Base-by-base conservation (phyloP, 2,113 vertebrate species). In the Toxotes jaculatrix region DNA sequence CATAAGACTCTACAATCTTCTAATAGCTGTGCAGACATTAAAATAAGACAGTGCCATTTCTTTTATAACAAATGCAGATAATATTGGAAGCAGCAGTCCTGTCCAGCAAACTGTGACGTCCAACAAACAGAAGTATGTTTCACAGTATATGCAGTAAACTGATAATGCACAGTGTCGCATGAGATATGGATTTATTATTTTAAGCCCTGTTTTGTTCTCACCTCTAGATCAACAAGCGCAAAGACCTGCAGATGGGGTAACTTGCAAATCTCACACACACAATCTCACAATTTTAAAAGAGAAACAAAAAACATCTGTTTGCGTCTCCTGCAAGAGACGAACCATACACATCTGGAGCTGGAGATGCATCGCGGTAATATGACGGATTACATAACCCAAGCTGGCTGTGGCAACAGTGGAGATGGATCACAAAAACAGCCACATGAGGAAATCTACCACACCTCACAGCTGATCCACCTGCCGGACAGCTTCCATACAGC, bases 221-320 rank as follows among this genome's bases (percentile, higher is more conserved):
- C 83, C 32, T 86, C 43, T 38, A 64, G 23, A 47, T 8, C 3
- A 11, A 10, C 43, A 12, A 60, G 27, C 53, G n/a, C 55, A 40
- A 31, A 42, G 23, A 43, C 19, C 4, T 42, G 64, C 77, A 70
- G 3, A 34, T 34, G 21, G 34, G 91, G 91, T 86, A 84, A 73
- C 10, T 7, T 36, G 0, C 34, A 32, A 49, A 16, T 14, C 19
- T 42, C 7, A 36, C n/a, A 21, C 70, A 45, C 16, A 7, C 36
- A 16, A 47, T 53, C 7, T 14, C 13, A 13, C 2, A 45, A 14
- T 45, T 45, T 14, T 45, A 45, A 45, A 45, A 45, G 43, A 6
- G 38, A 40, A 40, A 40, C 16, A 49, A 51, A 19, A 51, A 51
- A 21, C 13, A 16, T 47, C 42, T 36, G 32, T 64, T 51, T 36